Percentiles rank a stretch among this genome's conserved stretches.
Conservation (phyloP, 2,888 invertebrate genomes). For the Ophioninae sp. region DNA sequence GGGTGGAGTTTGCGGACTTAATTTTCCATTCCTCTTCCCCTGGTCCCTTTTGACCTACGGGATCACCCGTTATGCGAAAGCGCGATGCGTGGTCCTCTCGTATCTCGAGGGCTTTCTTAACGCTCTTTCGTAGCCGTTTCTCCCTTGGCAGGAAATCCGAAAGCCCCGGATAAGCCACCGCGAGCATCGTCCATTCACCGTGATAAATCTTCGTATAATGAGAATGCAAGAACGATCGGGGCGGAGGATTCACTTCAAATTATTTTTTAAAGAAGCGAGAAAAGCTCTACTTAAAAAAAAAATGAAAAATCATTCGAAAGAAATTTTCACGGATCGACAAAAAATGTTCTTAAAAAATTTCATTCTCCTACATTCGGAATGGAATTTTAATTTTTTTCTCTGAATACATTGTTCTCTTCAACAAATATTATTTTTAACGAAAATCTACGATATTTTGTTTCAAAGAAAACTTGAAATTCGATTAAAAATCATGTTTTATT, state of each 20-base stretch:
- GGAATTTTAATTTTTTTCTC: too few species aligned
- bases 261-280: conserved; percentile 25
- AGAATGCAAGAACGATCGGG: conserved; percentile 36
- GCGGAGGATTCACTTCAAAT: conserved; percentile 6
- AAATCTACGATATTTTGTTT: too few species aligned
- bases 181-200: conserved; percentile 38
- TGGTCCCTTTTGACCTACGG: not conserved
- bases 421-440: too few species aligned
- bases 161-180: conserved; percentile 48
- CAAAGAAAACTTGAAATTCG: too few species aligned
- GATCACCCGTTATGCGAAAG: conserved; percentile 3
- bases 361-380: too few species aligned
- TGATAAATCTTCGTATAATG: conserved; percentile 55
- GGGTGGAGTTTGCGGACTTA: conserved; percentile 40
- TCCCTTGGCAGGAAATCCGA: conserved; percentile 32
- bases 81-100: conserved; percentile 24
- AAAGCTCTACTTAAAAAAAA: conserved; percentile 43
- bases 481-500: too few species aligned
- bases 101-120: conserved; percentile 39
- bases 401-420: too few species aligned
- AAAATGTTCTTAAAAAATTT: too few species aligned
- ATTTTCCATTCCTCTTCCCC: conserved; percentile 39
- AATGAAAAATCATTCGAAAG: not conserved
- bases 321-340: not conserved
- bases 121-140: conserved; percentile 25